Evolutionary conservation across 2,888 invertebrate species (phyloP), one percentile per base, ranked within the genome.

Genomic region (Amphipyra berbera): DNA sequence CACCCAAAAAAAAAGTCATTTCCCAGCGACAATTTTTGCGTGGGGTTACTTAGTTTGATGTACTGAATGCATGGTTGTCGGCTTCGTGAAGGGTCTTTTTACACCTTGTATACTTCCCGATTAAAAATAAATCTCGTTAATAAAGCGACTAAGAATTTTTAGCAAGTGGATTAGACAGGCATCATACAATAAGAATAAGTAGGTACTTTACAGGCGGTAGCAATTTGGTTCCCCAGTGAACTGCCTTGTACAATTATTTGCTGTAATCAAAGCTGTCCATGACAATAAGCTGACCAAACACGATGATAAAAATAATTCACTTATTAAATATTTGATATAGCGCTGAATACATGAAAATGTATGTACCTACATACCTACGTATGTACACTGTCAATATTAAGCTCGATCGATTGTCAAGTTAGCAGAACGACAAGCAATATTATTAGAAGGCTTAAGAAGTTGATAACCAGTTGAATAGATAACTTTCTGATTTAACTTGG

Each of bases 301-400:
- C 40, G 49, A 49, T 46, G 10, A 15, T 2, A 45, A 70, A 64
- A 70, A 64, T 27, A 64, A 64, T 58, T 54, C 33, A 30, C 45
- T 6, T 49, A 45, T 64, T 41, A 52, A 21, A 64, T 70, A 70
- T 64, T 64, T 53, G 38, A 12, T 38, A 9, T 49, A 41, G 14
- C 37, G 15, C 30, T 50, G 9, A 42, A 8, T 53, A 54, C 27
- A 58, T 49, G 42, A 13, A n/a, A 40, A 30, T 40, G 1, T 54
- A 35, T 50, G 38, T 40, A 46, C 41, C 1, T 27, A 41, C n/a
- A 15, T 55, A 21, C 14, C 5, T 35, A 15, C 42, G 42, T 44
- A 27, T 47, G 21, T 41, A 46, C 13, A 57, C 42, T n/a, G 56
- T 44, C 52, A 56, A 71, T 57, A 54, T 40, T 9, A 50, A 14